Conservation (phyloP, 2,113 vertebrate species). For the Nanorana parkeri region DNA sequence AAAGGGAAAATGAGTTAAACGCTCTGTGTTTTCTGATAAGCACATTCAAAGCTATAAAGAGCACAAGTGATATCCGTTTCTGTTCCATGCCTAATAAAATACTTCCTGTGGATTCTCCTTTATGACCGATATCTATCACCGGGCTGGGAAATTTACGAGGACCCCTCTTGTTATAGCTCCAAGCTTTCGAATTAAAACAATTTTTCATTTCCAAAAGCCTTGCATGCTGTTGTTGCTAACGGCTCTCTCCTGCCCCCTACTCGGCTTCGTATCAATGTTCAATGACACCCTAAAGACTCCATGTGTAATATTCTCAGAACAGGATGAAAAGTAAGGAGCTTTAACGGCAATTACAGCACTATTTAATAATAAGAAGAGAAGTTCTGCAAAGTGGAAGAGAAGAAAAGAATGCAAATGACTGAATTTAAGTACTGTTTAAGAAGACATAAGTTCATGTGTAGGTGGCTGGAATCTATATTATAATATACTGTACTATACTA, state of each 20-base stretch:
- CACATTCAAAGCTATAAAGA: conserved; percentile 48
- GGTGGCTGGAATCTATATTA: too few relatives aligned
- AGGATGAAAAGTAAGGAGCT: conserved; percentile 70
- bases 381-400: background rate
- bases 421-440: too few relatives aligned
- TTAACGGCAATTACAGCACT: conserved; percentile 63
- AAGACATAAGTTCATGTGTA: too few relatives aligned
- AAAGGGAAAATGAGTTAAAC: conserved; percentile 45
- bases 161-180: conserved; percentile 82
- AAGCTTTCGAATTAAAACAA: conserved; percentile 85
- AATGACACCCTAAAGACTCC: conserved; percentile 78
- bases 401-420: too few relatives aligned
- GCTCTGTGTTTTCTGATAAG: conserved; percentile 65
- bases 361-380: conserved; percentile 39
- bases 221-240: conserved; percentile 52
- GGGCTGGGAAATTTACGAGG: conserved; percentile 86
- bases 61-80: conserved; percentile 26
- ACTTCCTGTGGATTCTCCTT: conserved; percentile 60
- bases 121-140: conserved; percentile 68
- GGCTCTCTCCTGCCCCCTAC: conserved; percentile 51
- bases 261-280: conserved; percentile 75
- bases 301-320: conserved; percentile 83
- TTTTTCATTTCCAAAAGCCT: conserved; percentile 80
- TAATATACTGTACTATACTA: too few relatives aligned
- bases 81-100: conserved; percentile 52